Evolutionary conservation across 2,888 invertebrate species (phyloP).

Genomic region (Urechis unicinctus): DNA sequence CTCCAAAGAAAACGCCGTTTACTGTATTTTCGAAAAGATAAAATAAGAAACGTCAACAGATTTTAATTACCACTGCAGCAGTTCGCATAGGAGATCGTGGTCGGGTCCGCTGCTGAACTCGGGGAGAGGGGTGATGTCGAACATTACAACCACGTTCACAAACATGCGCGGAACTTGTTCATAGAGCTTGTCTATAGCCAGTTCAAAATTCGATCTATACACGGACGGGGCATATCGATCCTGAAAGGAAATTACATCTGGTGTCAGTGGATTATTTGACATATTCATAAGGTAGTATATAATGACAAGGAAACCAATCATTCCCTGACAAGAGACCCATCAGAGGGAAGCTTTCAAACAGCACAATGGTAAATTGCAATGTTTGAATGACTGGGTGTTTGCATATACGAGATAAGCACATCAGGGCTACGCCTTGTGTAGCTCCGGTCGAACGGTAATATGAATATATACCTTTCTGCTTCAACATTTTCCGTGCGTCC

Average conservation of each 20-base stretch:
- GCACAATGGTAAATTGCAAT: too few species aligned
- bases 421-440: too few species aligned
- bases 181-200: slow-evolving; percentile 37
- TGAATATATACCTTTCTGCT: too few species aligned
- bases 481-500: too few species aligned
- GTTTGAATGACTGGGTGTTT: too few species aligned
- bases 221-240: slow-evolving; percentile 21
- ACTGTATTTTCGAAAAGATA: not conserved
- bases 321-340: too few species aligned
- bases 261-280: not conserved
- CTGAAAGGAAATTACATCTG: slow-evolving; percentile 16
- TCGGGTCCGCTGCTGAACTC: slow-evolving; percentile 23
- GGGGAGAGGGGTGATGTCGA: slow-evolving; percentile 38
- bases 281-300: too few species aligned
- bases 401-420: too few species aligned
- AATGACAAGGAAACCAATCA: too few species aligned
- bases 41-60: not conserved
- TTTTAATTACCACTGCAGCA: not conserved
- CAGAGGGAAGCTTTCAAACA: too few species aligned
- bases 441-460: too few species aligned
- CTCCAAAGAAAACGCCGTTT: too few species aligned
- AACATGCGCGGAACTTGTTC: slow-evolving; percentile 39
- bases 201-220: slow-evolving; percentile 28
- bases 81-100: slow-evolving; percentile 30
- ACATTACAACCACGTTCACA: slow-evolving; percentile 42